phyloP scores from a whole-genome alignment of 2,797 vertebrate genomes.

The Pterois miles region DNA sequence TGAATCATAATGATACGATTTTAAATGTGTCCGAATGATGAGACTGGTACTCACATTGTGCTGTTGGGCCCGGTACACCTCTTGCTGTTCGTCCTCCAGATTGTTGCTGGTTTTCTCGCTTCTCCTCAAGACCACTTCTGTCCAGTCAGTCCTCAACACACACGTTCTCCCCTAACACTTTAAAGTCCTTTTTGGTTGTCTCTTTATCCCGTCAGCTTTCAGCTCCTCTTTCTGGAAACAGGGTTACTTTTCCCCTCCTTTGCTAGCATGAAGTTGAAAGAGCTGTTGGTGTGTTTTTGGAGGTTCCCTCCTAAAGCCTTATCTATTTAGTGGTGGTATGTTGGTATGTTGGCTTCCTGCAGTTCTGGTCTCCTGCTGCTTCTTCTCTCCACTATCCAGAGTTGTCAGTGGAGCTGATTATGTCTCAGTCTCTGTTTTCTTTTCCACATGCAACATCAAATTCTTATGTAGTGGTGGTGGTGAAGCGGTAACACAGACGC shows the following conservation, averaged over 20 bases:
- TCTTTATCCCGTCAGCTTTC: too few species aligned
- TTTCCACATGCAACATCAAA: conserved; percentile 3
- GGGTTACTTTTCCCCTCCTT: neutral
- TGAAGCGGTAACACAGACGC: neutral
- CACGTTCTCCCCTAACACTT: neutral
- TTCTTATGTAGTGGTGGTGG: neutral
- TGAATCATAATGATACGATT: neutral
- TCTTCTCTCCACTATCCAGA: conserved; percentile 26
- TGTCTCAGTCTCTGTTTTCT: conserved; percentile 17
- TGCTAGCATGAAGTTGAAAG: neutral
- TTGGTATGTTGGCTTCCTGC: conserved; percentile 53
- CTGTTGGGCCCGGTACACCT: conserved; percentile 56
- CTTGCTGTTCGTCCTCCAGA: conserved; percentile 66
- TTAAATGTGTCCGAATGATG: neutral
- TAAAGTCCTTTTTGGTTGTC: neutral
- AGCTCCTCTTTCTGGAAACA: too few species aligned
- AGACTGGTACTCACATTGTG: conserved; percentile 73
- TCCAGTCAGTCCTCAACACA: neutral
- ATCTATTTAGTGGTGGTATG: conserved; percentile 54
- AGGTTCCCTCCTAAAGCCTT: conserved; percentile 45
- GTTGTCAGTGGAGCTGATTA: conserved; percentile 37
- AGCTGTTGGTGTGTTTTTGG: neutral
- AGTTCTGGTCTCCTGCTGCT: conserved; percentile 48
- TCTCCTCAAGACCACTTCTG: conserved; percentile 6
- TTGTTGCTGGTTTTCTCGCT: conserved; percentile 34